Percentiles rank a stretch among this genome's conserved stretches.
phyloP scores from a whole-genome alignment of 2,888 invertebrate species.

The Conops quadrifasciatus region DNA sequence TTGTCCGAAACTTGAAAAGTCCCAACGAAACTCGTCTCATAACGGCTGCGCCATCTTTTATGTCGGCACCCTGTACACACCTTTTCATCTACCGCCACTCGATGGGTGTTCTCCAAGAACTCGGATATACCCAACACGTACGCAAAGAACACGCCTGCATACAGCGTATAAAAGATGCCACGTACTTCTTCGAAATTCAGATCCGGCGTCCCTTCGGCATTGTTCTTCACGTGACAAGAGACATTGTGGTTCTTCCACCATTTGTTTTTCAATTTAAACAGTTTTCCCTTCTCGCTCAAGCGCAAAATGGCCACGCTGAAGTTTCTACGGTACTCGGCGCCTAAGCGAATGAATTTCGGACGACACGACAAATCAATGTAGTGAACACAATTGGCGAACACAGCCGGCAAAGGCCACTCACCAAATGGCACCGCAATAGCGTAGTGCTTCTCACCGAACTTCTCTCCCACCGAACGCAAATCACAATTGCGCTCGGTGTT shows the following conservation, averaged over 20 bases:
- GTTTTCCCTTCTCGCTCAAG: slow-evolving; percentile 86
- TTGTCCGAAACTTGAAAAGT: too few relatives aligned
- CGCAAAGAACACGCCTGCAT: slow-evolving; percentile 76
- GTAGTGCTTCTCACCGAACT: slow-evolving; percentile 90
- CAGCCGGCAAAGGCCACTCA: slow-evolving; percentile 65
- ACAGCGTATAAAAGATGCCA: slow-evolving; percentile 88
- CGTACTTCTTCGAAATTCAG: slow-evolving; percentile 73
- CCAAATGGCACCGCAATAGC: slow-evolving; percentile 92
- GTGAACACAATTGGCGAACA: too few relatives aligned
- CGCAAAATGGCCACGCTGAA: slow-evolving; percentile 90
- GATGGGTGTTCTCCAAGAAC: slow-evolving; percentile 82
- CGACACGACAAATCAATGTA: too few relatives aligned
- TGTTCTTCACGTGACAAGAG: slow-evolving; percentile 28
- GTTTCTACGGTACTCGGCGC: slow-evolving; percentile 75
- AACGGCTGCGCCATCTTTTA: too few relatives aligned
- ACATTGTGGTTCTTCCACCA: slow-evolving; percentile 86
- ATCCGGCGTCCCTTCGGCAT: slow-evolving; percentile 21
- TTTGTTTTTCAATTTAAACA: slow-evolving; percentile 82
- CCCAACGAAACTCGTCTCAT: too few relatives aligned
- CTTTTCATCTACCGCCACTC: slow-evolving; percentile 79
- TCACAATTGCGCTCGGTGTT: slow-evolving; percentile 82
- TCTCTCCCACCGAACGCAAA: slow-evolving; percentile 79
- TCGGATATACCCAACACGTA: slow-evolving; percentile 81
- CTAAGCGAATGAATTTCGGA: slow-evolving; percentile 30
- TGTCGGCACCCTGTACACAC: slow-evolving; percentile 66